Conservation (phyloP, 2,888 invertebrate species). For the Ernsta delagoae region DNA sequence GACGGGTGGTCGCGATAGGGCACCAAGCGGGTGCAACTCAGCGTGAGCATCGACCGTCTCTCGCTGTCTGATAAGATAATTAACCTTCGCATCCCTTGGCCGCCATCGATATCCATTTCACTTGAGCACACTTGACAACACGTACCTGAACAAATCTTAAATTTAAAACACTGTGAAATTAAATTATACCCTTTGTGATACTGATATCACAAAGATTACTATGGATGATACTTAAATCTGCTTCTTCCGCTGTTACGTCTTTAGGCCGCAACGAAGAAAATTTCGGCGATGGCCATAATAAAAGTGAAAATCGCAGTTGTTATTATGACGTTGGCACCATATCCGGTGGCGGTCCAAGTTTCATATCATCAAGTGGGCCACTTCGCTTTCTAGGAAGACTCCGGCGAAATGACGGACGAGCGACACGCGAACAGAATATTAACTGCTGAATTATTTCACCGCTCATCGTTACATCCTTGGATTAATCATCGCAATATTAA, state of each 20-base stretch:
- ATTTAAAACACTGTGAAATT: not conserved
- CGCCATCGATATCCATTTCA: constrained; percentile 24
- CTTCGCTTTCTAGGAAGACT: constrained; percentile 77
- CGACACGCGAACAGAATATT: constrained; percentile 62
- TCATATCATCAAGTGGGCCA: constrained; percentile 67
- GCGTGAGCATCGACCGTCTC: constrained; percentile 39
- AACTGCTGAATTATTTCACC: constrained; percentile 55
- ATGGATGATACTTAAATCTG: not conserved
- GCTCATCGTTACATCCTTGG: constrained; percentile 53
- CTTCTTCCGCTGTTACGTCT: not conserved
- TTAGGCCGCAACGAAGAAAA: constrained; percentile 17
- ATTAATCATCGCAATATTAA: constrained; percentile 53
- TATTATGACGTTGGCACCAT: constrained; percentile 60
- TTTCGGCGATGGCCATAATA: constrained; percentile 50
- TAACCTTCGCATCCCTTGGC: constrained; percentile 48
- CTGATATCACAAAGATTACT: too few species aligned
- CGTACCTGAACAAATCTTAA: not conserved
- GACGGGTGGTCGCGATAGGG: constrained; percentile 36
- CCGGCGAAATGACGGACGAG: constrained; percentile 67
- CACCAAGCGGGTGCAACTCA: constrained; percentile 27
- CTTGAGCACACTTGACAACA: constrained; percentile 14
- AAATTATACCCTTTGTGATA: not conserved
- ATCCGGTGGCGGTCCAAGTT: constrained; percentile 53
- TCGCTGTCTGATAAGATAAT: constrained; percentile 65
- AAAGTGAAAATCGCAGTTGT: constrained; percentile 76